These are phyloP conservation scores for Melolontha melolontha DNA, from an alignment of 2,888 invertebrate species.

Conservation along the genomic window DNA sequence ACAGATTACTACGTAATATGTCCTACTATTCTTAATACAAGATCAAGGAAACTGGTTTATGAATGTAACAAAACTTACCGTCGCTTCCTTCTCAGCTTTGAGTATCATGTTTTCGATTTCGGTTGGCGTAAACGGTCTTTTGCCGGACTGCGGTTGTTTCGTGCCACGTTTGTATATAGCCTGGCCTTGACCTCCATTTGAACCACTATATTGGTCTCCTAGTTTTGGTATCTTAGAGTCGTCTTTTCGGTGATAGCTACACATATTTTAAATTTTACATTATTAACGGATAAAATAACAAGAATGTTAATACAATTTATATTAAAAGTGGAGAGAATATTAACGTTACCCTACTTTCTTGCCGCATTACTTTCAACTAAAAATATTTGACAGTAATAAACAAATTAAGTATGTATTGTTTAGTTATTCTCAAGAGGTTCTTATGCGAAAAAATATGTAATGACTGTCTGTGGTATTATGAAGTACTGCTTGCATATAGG, in stretches of 20 bases:
- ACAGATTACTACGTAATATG: slow-evolving; percentile 12
- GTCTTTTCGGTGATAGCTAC: slow-evolving; percentile 44
- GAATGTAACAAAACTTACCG: slow-evolving; percentile 64
- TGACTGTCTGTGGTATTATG: too few relatives aligned
- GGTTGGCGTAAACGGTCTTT: slow-evolving; percentile 60
- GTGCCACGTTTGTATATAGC: slow-evolving; percentile 52
- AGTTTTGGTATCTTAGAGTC: slow-evolving; percentile 33
- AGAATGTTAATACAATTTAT: slow-evolving; percentile 11
- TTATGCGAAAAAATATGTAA: too few relatives aligned
- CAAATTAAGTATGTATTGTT: too few relatives aligned
- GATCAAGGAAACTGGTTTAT: slow-evolving; percentile 31
- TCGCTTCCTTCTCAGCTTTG: slow-evolving; percentile 72
- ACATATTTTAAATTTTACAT: not conserved
- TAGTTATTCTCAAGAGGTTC: too few relatives aligned
- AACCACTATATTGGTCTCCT: slow-evolving; percentile 33
- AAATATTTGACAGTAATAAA: too few relatives aligned
- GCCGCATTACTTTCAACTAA: not conserved
- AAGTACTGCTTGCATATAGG: too few relatives aligned
- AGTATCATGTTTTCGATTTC: slow-evolving; percentile 67
- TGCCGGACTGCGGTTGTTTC: slow-evolving; percentile 54
- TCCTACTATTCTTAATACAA: slow-evolving; percentile 30
- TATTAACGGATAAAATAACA: not conserved
- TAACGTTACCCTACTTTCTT: slow-evolving; percentile 13
- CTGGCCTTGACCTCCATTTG: slow-evolving; percentile 47
- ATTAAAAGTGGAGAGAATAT: not conserved